Evolutionary conservation across 2,797 vertebrate species (phyloP).

Genomic region (Scarus forsteni): DNA sequence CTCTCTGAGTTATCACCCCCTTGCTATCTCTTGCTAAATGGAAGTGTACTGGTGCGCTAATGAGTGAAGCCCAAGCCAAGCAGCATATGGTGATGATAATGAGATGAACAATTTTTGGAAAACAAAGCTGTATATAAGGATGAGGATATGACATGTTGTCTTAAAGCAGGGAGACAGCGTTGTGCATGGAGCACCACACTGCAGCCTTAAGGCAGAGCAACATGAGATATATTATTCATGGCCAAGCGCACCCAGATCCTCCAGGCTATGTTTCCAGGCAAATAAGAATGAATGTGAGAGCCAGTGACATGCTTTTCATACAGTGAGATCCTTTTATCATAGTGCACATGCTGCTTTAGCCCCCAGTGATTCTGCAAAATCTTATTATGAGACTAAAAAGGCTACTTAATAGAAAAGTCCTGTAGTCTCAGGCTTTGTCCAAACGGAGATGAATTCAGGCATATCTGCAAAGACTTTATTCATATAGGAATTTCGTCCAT

Average conservation of each 20-base stretch:
- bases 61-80: conserved; percentile 73
- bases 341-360: conserved; percentile 2
- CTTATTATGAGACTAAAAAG: conserved; percentile 7
- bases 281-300: conserved; percentile 28
- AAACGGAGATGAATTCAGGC: no score
- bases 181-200: conserved; percentile 22
- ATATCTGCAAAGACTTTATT: no score
- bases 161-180: conserved; percentile 33
- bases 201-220: conserved; percentile 52
- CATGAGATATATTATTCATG: conserved; percentile 66
- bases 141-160: conserved; percentile 54
- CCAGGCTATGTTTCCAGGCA: conserved; percentile 45
- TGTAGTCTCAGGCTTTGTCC: not conserved
- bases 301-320: conserved; percentile 43
- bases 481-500: no score
- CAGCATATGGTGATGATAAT: conserved; percentile 82
- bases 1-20: conserved; percentile 24
- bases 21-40: conserved; percentile 60
- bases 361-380: conserved; percentile 2
- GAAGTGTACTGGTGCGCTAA: conserved; percentile 63
- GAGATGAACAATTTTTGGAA: conserved; percentile 79
- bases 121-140: conserved; percentile 67
- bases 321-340: conserved; percentile 17
- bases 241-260: conserved; percentile 34
- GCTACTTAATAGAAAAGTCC: not conserved